Base-by-base conservation (phyloP, 2,113 vertebrate genomes). In the Chaetodon auriga region DNA sequence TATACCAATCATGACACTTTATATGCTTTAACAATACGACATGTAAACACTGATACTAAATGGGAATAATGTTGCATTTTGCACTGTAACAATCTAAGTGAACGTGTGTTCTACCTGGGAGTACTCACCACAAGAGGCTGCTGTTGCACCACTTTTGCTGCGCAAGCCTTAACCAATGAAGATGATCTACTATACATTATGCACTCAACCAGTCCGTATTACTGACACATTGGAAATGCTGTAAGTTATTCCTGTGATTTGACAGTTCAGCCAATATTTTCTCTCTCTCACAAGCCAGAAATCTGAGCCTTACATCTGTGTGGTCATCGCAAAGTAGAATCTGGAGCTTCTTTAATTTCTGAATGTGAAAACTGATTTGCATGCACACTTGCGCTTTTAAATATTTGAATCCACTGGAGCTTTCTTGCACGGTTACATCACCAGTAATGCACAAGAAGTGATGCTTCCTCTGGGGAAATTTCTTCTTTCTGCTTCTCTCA, bases 111-210 rank as follows among this genome's bases (percentile, higher is more conserved):
- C 51, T 70, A 62, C 62, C 15, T 62, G 61, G 48, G 49, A 81
- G 41, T 18, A n/a, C 6, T 2, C 7, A 38, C 88, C 93, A 92
- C 87, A 88, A 93, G 91, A 89, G 90, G 91, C 19, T 74, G 82
- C 80, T 83, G 54, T 87, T 87, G 89, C 66, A 78, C 73, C 72
- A 89, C 49, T 76, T 79, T 85, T 78, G 12, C 63, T 18, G n/a
- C 66, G 58, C 46, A 77, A 70, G 57, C 35, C 21, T 12, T 49
- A 43, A 66, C 70, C 15, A 68, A 41, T 81, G 58, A 79, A 35
- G 62, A 83, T 2, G 1, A 51, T 45, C 51, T 65, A 69, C 72
- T 80, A 41, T 76, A 45, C 48, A 16, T 49, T 55, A 48, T 80
- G 66, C 53, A 75, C 15, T 71, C 35, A 75, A 68, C n/a, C 48